These are phyloP conservation scores for Vulpes lagopus DNA, from an alignment of 2,113 vertebrate genomes.

Conservation along the genomic window DNA sequence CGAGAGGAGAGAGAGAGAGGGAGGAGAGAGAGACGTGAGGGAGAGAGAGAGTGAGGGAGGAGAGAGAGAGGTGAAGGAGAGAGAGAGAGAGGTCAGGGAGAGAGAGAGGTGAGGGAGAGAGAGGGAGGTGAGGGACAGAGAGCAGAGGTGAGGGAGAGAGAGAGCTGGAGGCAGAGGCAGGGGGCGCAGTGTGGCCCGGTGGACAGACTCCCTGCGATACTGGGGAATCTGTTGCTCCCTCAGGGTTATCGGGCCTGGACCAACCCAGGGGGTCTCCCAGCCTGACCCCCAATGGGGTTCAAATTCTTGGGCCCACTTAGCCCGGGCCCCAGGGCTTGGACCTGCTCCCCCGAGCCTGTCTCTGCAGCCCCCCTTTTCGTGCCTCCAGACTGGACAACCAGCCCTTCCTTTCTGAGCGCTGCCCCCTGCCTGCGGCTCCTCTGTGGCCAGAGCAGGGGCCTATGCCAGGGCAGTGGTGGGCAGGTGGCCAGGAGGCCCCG, in stretches of 20 bases:
- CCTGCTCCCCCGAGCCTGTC: background rate
- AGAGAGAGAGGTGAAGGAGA: background rate
- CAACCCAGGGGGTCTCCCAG: background rate
- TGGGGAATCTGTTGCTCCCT: too few species aligned
- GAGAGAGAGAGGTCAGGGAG: too few species aligned
- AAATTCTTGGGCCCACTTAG: background rate
- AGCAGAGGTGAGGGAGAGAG: rapidly evolving
- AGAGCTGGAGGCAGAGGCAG: background rate
- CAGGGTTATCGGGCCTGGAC: background rate
- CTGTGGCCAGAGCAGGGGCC: background rate
- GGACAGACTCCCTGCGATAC: background rate
- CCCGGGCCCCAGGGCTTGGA: background rate
- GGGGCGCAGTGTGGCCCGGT: background rate
- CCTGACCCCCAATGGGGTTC: background rate
- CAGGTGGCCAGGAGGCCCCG: background rate
- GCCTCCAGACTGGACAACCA: background rate
- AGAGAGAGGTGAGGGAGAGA: background rate
- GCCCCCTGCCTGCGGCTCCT: background rate
- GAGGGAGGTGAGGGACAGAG: too few species aligned
- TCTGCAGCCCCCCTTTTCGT: background rate
- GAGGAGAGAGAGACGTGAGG: too few species aligned
- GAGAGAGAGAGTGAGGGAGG: too few species aligned
- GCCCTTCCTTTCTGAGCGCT: background rate
- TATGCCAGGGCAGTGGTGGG: rapidly evolving
- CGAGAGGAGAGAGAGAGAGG: too few species aligned